These are phyloP conservation scores for Prionailurus bengalensis DNA, from an alignment of 2,113 vertebrate genomes.

Conservation along the genomic window DNA sequence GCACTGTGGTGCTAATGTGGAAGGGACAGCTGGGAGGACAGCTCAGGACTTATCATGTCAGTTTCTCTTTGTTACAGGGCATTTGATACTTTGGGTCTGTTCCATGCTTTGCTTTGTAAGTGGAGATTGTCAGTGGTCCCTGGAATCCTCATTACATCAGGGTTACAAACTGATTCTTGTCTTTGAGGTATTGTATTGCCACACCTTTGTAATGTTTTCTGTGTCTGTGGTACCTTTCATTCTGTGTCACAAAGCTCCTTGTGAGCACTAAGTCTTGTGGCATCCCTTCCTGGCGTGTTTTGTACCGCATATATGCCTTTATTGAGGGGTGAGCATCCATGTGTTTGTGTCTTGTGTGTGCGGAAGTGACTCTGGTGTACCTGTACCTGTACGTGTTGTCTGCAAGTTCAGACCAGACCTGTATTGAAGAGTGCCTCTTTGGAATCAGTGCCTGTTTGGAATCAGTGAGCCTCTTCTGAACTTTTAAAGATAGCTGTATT, in stretches of 20 bases:
- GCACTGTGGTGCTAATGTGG: background rate
- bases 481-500: slow-evolving; percentile 3
- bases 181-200: slow-evolving; percentile 82
- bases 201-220: slow-evolving; percentile 79
- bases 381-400: background rate
- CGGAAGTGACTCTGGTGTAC: slow-evolving; percentile 46
- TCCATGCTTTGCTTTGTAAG: slow-evolving; percentile 82
- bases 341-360: slow-evolving; percentile 57
- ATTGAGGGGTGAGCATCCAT: slow-evolving; percentile 57
- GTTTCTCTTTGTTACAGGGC: slow-evolving; percentile 81
- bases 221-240: slow-evolving; percentile 76
- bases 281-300: slow-evolving; percentile 58
- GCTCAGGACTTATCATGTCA: slow-evolving; percentile 73
- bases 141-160: slow-evolving; percentile 79
- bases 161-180: slow-evolving; percentile 84
- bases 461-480: slow-evolving; percentile 8
- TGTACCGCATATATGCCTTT: slow-evolving; percentile 22
- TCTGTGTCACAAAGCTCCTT: slow-evolving; percentile 69
- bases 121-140: slow-evolving; percentile 83
- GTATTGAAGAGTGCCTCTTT: slow-evolving; percentile 10
- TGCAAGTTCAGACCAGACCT: slow-evolving; percentile 36
- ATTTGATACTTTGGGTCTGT: slow-evolving; percentile 82
- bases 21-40: slow-evolving; percentile 53
- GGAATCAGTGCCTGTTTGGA: slow-evolving; percentile 22
- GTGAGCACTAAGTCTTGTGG: slow-evolving; percentile 66